Base-by-base conservation (phyloP, 2,888 invertebrate genomes). In the Drosophila helvetica region DNA sequence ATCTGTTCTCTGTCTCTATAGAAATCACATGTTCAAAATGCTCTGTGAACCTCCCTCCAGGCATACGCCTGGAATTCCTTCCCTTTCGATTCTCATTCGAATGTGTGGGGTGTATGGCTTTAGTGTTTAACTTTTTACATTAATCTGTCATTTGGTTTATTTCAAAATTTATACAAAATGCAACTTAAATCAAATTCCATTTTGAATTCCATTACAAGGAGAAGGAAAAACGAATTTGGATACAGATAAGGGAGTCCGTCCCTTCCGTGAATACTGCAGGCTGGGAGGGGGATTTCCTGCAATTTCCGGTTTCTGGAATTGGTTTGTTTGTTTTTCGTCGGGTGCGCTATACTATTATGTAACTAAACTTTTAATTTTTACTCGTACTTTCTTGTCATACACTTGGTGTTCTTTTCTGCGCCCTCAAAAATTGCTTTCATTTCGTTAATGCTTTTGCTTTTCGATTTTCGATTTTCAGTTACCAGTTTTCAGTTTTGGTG, bases 301-400 rank as follows among this genome's bases (percentile, higher is more conserved):
- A 66, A 25, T 25, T 25, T 25, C 25, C 8, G 27, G 27, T 27
- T 27, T 27, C 27, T 27, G 8, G 27, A 27, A 27, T 27, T 27
- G 27, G 27, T 27, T 67, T 22, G 22, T 46, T 61, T 30, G 30
- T 8, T 27, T 22, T 7, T 27, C 3, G 62, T 69, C 73, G 74
- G 70, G 53, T 74, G 79, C 79, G 74, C 72, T 38, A 72, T 68
- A 80, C 15, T 38, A 38, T n/a, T 7, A 27, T n/a, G 80, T 70
- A 73, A 65, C 79, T 89, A 87, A 79, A 78, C 84, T 76, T 76
- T 78, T 75, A 68, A 78, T 48, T 69, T 77, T 53, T 69, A n/a
- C 27, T 27, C 27, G 27, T 30, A 7, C 38, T 38, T 66, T 75
- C 53, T 74, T 79, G 74, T 74, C 75, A 72, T 82, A 79, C 76